Base-by-base conservation (phyloP, 2,888 invertebrate genomes). In the Exephanes ischioxanthus region DNA sequence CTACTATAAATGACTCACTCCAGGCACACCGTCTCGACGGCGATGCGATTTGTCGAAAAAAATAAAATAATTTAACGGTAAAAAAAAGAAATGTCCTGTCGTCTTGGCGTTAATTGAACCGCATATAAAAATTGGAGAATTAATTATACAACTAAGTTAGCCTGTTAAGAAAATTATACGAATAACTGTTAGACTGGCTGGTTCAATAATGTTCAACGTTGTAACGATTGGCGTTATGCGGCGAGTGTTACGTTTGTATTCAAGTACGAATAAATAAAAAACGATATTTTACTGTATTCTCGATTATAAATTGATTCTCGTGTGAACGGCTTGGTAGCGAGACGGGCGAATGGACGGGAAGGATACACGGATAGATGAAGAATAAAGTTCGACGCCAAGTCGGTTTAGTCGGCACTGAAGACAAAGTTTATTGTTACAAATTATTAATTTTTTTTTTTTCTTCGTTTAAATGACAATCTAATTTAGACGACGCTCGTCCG, bases 401-500 rank as follows among this genome's bases (percentile, higher is more conserved):
- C 67, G 4, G 14, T 70, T 58, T 51, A 70, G 45, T 78, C 30
- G 67, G 78, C 63, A 61, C 68, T 82, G 51, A 19, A 71, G 66
- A 73, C 79, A 73, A 83, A 66, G 33, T 85, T 78, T 83, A 85
- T 85, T 83, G 37, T 83, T 83, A 79, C 85, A 83, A 79, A 71
- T 68, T 14, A 63, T 66, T 70, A 41, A 48, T 81, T 45, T 68
- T 37, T 37, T 37, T 37, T 37, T 41, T 37, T 37, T 41, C 41
- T 33, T 76, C 48, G 26, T 51, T 76, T 45, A 41, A 76, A 26
- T 22, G 37, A 53, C 61, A 61, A 61, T 19, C 9, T 30, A 61
- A 33, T 63, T 75, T 48, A 26, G 16, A 71, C 53, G n/a, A 72
- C 7, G 37, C 51, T n/a, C 67, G 6, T 45, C 45, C 30, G 30